Evolutionary conservation across 2,113 vertebrate genomes (phyloP), one percentile per base, ranked within the genome.

Genomic region (Psilopsiagon aymara): DNA sequence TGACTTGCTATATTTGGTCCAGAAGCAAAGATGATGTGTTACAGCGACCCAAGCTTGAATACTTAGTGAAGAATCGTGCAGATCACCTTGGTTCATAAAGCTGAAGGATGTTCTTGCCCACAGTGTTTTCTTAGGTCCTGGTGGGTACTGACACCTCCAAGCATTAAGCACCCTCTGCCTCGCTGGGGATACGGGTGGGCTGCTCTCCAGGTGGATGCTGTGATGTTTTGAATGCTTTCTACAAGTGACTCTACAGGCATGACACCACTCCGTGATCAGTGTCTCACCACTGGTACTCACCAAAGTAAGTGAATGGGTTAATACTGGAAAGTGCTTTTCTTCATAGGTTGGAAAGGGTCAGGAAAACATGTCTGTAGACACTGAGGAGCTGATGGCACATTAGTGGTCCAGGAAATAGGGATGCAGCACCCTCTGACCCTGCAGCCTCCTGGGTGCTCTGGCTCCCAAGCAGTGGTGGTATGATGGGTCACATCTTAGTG

Each of bases 201-300:
- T 53, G 11, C 79, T 41, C 2, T 31, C 23, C 53, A 2, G 25
- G 44, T 0, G 1, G 46, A 12, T 4, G 0, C 67, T 71, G 31
- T 3, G 13, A 4, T 3, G 27, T 25, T 17, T 4, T 39, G 14
- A 25, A 29, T 55, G 33, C 18, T 44, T 25, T 29, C 35, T 7
- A 2, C 0, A 0, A 9, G 66, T 5, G 23, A 7, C 44, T 23
- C 47, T 18, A 0, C 2, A 62, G 51, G n/a, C 10, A 27, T 11
- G 46, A 1, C 10, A 27, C 51, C 0, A 0, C 41, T 17, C 6
- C 0, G 24, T 3, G 17, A 20, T 8, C 68, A 23, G 7, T 2
- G 10, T 8, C 51, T 28, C 7, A 6, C 41, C 28, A 2, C 44
- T 12, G 57, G 10, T 41, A 66, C 70, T 59, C 70, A 13, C 8